Evolutionary conservation across 2,888 invertebrate species (phyloP), one percentile per base, ranked within the genome.

Genomic region (Vesta saturnalis): DNA sequence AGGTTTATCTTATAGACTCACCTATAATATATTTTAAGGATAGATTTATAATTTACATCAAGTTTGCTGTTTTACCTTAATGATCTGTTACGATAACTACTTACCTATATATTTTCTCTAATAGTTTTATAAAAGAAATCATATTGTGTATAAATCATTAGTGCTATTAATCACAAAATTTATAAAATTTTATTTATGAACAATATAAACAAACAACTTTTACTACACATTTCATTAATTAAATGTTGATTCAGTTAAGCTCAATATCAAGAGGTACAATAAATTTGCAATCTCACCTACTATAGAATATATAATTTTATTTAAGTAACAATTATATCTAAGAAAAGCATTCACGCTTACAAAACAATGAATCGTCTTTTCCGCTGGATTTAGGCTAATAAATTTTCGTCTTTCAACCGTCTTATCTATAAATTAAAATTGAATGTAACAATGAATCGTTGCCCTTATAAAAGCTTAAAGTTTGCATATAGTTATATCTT

Each of bases 271-370:
- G 39, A n/a, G 12, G 39, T 39, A 8, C 39, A 39, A 39, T 39
- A 39, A 39, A 39, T 39, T 39, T 39, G 8, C 39, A 10, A 39
- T n/a, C 39, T 39, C 39, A n/a, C 39, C 39, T 39, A 39, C 39
- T 39, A n/a, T 39, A 39, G 39, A 8, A 39, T 39, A n/a, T n/a
- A 39, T 39, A 39, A 39, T 39, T 39, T 39, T 39, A 39, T 39
- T 39, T 39, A 10, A 10, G 39, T n/a, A 39, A 39, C 39, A 39
- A 39, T 39, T 39, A 39, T 39, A 39, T 39, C 39, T 39, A 12
- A 39, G 39, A n/a, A 39, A 39, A 39, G 39, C 39, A 39, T 39
- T 39, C 39, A n/a, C 39, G n/a, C 39, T 39, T 39, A 39, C 39
- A 39, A 39, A 39, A 39, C 39, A 39, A 39, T 39, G 39, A 39